phyloP scores from a whole-genome alignment of 2,888 invertebrate genomes.

The Dryococelus australis region DNA sequence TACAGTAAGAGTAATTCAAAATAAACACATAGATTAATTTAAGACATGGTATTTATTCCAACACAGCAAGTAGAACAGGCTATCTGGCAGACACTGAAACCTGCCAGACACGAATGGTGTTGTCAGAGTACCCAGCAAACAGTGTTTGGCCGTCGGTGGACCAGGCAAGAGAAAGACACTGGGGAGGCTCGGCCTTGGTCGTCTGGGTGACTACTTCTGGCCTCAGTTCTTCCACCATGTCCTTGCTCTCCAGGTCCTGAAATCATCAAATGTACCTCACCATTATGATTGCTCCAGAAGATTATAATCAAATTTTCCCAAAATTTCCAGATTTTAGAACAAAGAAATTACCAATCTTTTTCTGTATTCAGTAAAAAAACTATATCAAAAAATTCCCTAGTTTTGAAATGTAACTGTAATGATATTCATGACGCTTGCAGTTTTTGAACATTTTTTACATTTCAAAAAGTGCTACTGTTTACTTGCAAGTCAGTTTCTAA shows the following conservation, averaged over 20 bases:
- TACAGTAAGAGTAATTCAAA: neutral
- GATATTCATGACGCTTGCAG: too few species aligned
- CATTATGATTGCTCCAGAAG: neutral
- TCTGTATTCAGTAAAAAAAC: too few species aligned
- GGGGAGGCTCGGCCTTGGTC: constrained; percentile 89
- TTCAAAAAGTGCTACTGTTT: too few species aligned
- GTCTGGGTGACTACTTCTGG: constrained; percentile 88
- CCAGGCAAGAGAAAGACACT: constrained; percentile 98
- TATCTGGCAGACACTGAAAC: constrained; percentile 61
- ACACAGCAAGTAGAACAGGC: neutral
- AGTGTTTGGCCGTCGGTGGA: constrained; percentile 98
- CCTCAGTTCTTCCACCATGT: constrained; percentile 97
- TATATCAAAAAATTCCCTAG: too few species aligned
- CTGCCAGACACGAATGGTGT: constrained; percentile 98
- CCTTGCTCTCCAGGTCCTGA: constrained; percentile 97
- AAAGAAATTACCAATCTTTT: too few species aligned
- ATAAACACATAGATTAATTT: neutral
- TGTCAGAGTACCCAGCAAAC: constrained; percentile 99
- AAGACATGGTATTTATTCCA: neutral
- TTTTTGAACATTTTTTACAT: too few species aligned
- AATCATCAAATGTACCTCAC: neutral
- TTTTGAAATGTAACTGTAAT: too few species aligned
- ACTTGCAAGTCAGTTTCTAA: too few species aligned
- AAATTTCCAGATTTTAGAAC: too few species aligned
- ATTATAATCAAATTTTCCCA: too few species aligned